These are phyloP conservation scores for Buceros bicornis DNA, from an alignment of 2,797 vertebrate species.

Conservation along the genomic window DNA sequence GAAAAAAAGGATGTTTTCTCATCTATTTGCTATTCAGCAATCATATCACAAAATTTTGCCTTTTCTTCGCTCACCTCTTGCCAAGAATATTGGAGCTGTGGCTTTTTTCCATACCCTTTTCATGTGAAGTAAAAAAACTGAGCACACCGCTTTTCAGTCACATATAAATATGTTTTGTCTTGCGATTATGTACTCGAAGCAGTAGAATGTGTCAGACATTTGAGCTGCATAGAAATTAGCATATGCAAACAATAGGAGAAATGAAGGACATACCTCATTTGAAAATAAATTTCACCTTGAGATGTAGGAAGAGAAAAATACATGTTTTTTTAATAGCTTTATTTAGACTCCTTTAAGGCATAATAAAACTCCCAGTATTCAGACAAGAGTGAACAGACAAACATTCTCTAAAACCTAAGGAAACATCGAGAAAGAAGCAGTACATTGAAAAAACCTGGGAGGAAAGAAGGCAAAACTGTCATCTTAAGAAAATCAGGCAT, in stretches of 20 bases:
- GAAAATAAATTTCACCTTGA: constrained; percentile 47
- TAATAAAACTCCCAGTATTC: background rate
- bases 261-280: constrained; percentile 1
- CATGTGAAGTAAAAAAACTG: background rate
- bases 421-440: background rate
- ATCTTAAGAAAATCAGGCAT: background rate
- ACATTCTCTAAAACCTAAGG: background rate
- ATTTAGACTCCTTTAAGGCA: constrained; percentile 32
- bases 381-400: background rate
- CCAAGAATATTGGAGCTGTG: background rate
- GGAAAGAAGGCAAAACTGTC: background rate
- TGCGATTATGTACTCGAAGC: background rate
- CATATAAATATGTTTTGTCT: background rate
- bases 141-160: background rate
- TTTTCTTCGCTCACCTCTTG: background rate
- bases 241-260: constrained; percentile 50
- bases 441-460: background rate
- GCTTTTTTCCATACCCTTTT: background rate
- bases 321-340: background rate
- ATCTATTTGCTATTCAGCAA: background rate
- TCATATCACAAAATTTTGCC: background rate
- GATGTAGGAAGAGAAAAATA: background rate
- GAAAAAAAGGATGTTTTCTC: background rate
- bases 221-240: constrained; percentile 30
- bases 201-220: background rate